Evolutionary conservation across 2,888 invertebrate species (phyloP), one percentile per base, ranked within the genome.

Genomic region (Apantesis nais): DNA sequence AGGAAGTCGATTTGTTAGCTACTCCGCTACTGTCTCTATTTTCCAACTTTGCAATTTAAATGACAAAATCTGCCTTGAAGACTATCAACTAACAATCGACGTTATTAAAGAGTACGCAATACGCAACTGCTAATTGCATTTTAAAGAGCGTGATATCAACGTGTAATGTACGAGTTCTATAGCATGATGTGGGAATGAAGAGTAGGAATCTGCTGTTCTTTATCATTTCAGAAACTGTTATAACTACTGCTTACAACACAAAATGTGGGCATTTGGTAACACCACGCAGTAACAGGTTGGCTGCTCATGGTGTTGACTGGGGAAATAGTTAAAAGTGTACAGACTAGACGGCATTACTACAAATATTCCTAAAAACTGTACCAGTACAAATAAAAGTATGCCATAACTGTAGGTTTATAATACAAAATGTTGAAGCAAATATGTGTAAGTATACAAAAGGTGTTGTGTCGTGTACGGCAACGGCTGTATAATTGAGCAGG

Each of bases 401-500:
- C 25, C 7, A 19, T 12, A 16, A 44, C 12, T 29, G 29, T 44
- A 31, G n/a, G 11, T 41, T n/a, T 65, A n/a, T 9, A n/a, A 1
- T 25, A 34, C 19, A 44, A 65, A 48, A 16, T n/a, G 25, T 37
- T 34, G 31, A 22, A 31, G 29, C n/a, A n/a, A 64, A 64, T 44
- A 22, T 44, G 31, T 22, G 31, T 48, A 31, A 14, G 9, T 8
- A 11, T 19, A 44, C 29, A 22, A 31, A 63, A 63, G 44, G 63
- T 29, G 41, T 29, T 44, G 29, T 19, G 9, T 44, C 8, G 44
- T 25, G 34, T 48, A 7, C 22, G 29, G 25, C 11, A 34, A 37
- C 52, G 62, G 34, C 25, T 68, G 34, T 39, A 62, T 62, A 62
- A 62, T 39, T 22, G 52, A 37, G n/a, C 48, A 62, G 44, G 52